phyloP scores from a whole-genome alignment of 2,888 invertebrate genomes.

The Pachymerium ferrugineum region DNA sequence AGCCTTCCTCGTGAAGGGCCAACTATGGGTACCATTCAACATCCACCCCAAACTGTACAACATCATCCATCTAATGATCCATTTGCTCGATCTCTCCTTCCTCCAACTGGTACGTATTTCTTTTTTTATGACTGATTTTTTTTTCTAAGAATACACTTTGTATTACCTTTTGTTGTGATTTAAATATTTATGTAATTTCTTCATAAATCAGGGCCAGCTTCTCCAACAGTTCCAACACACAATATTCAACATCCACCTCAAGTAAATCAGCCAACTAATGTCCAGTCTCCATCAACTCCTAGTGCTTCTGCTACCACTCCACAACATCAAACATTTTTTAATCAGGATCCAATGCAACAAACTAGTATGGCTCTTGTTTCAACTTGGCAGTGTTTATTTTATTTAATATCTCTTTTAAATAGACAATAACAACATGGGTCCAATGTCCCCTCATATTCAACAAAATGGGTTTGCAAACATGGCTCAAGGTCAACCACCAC shows the following conservation, averaged over 20 bases:
- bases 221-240: conserved; percentile 33
- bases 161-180: background rate
- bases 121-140: background rate
- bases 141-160: background rate
- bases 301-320: background rate
- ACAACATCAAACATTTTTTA: conserved; percentile 20
- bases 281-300: conserved; percentile 35
- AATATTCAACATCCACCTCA: conserved; percentile 35
- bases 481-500: conserved; percentile 33
- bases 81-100: conserved; percentile 38
- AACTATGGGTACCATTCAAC: conserved; percentile 39
- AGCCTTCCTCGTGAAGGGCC: conserved; percentile 33
- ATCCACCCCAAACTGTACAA: conserved; percentile 39
- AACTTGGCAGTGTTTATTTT: background rate
- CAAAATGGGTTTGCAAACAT: conserved; percentile 39
- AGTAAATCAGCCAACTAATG: conserved; percentile 35
- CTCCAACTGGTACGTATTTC: conserved; percentile 23
- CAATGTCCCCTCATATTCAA: conserved; percentile 39
- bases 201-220: conserved; percentile 30
- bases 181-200: background rate
- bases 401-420: background rate
- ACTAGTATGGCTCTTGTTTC: background rate
- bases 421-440: conserved; percentile 36
- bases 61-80: conserved; percentile 39
- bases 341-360: conserved; percentile 23